Evolutionary conservation across 2,888 invertebrate genomes (phyloP), one percentile per base, ranked within the genome.

Genomic region (Adelphocoris suturalis): DNA sequence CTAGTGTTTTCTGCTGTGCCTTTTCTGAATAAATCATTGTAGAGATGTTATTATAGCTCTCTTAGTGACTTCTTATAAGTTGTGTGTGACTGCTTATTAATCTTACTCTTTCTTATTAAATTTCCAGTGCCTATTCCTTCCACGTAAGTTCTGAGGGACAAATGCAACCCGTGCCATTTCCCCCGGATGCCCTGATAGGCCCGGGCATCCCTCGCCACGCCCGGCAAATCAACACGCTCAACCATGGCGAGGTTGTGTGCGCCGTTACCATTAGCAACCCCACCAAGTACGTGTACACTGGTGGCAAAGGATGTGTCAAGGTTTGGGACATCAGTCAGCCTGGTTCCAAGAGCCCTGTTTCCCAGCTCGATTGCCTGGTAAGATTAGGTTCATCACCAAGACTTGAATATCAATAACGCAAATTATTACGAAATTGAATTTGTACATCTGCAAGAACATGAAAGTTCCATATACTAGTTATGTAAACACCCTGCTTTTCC

Each of bases 281-380:
- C 90, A 97, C 97, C 86, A 97, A 97, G 93, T 97, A 97, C 94
- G 97, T 98, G 86, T 99, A 98, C 94, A 99, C 99, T 3, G 99
- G 98, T 81, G 98, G 98, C 92, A 98, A 98, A 94, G 98, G 99
- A 91, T 98, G 98, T 94, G 99, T 99, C 92, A 99, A 99, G 94
- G 98, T 99, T 90, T 98, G 98, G 98, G 98, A 98, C 94, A 98
- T 98, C 93, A 97, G 97, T 94, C 97, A 97, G 93, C 97, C 97
- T 47, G 96, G 96, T 91, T 95, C 95, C 92, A 97, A 97, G 93
- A 97, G 96, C 92, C 97, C 98, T 87, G 97, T 98, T 91, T 97
- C 97, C 91, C 98, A 98, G 93, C 95, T 98, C 92, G 98, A 98
- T 94, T 98, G 98, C 94, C 95, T 98, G 95, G 97, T 96, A 94